A percentile compares a stretch with the other conserved stretches of the same genome.
Evolutionary conservation across 2,113 vertebrate genomes (phyloP).

Genomic region (Cottus gobio): DNA sequence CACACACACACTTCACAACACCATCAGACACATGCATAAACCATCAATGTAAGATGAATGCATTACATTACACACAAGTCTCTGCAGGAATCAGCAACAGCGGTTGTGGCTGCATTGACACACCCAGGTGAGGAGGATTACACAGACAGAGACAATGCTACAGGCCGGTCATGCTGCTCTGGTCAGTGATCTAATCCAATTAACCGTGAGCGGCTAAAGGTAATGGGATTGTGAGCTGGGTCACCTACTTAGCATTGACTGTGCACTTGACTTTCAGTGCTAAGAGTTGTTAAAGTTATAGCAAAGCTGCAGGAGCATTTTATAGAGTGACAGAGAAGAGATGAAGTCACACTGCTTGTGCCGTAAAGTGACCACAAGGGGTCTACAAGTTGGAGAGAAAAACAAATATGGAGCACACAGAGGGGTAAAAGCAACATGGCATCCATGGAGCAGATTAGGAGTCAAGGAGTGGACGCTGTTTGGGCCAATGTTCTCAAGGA

Average conservation of each 20-base stretch:
- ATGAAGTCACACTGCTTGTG: background rate
- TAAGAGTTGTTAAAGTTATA: constrained; percentile 4
- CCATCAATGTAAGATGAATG: background rate
- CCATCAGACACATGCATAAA: background rate
- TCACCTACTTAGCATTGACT: constrained; percentile 22
- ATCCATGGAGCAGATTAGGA: background rate
- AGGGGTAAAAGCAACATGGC: background rate
- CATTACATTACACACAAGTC: background rate
- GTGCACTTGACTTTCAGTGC: constrained; percentile 16
- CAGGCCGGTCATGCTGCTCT: constrained; percentile 34
- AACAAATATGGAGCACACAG: background rate
- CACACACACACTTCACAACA: background rate
- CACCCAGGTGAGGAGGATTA: constrained; percentile 51
- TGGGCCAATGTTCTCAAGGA: constrained; percentile 14
- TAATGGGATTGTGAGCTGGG: constrained; percentile 60
- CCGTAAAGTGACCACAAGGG: background rate
- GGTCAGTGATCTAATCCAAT: constrained; percentile 66
- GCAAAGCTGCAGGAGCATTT: constrained; percentile 11
- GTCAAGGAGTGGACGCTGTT: constrained; percentile 14
- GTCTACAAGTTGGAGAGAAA: background rate
- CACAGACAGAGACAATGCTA: background rate
- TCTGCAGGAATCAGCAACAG: background rate
- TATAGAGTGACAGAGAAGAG: background rate
- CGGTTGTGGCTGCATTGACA: background rate
- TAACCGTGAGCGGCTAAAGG: constrained; percentile 56